Percentiles rank a stretch among this genome's conserved stretches.
Evolutionary conservation across 2,797 vertebrate genomes (phyloP).

Genomic region (Champsocephalus esox): DNA sequence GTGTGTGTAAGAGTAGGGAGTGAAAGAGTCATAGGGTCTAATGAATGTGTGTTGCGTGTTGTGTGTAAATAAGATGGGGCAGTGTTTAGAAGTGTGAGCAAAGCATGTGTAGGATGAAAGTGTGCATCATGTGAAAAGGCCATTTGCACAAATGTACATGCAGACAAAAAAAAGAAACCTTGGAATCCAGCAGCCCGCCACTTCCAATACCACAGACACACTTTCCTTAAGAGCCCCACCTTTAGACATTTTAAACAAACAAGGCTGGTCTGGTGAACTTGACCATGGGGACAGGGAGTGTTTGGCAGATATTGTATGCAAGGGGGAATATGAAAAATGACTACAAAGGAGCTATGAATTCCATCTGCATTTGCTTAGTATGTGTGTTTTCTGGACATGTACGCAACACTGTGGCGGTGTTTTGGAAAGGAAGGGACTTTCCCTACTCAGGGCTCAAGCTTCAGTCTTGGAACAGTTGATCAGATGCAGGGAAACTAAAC

Average conservation of each 20-base stretch:
- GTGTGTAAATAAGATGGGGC: slow-evolving; percentile 9
- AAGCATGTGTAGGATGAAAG: slow-evolving; percentile 23
- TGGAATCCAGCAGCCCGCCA: not conserved
- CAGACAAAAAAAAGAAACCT: not conserved
- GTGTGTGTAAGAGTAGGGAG: not conserved
- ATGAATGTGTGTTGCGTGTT: not conserved
- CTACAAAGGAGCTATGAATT: slow-evolving; percentile 26
- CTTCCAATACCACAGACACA: slow-evolving; percentile 22
- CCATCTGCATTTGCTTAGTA: slow-evolving; percentile 14
- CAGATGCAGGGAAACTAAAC: not conserved
- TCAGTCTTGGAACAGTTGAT: not conserved
- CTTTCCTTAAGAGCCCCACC: slow-evolving; percentile 20
- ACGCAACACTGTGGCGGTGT: not conserved
- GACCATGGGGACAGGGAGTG: slow-evolving; percentile 6
- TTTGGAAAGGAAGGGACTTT: slow-evolving; percentile 29
- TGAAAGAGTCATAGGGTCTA: slow-evolving; percentile 26
- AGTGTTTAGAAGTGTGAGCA: not conserved
- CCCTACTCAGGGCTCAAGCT: not conserved
- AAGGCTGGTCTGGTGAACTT: slow-evolving; percentile 9
- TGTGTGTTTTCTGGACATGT: slow-evolving; percentile 12
- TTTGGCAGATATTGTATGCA: slow-evolving; percentile 5
- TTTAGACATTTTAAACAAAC: slow-evolving; percentile 24
- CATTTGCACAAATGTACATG: not conserved
- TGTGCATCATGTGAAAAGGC: not conserved
- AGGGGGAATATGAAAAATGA: not conserved